These are phyloP conservation scores for Polydesmus complanatus DNA, from an alignment of 2,888 invertebrate species.

Conservation along the genomic window DNA sequence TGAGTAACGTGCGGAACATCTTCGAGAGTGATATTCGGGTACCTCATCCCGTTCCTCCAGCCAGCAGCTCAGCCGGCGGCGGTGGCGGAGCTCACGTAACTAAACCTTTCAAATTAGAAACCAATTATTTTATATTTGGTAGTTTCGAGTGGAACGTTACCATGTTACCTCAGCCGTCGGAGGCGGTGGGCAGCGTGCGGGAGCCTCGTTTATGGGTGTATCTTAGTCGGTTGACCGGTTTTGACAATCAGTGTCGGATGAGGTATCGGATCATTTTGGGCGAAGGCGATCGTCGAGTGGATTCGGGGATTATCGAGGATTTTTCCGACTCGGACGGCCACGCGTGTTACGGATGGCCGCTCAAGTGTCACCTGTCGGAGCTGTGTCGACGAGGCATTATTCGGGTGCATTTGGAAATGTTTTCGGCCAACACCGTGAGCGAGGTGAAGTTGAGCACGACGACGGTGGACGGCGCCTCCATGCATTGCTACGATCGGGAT, in stretches of 20 bases:
- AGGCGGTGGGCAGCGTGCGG: constrained; percentile 33
- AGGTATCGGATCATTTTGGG: constrained; percentile 49
- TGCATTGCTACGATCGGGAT: constrained; percentile 60
- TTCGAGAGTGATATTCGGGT: constrained; percentile 55
- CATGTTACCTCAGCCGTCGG: constrained; percentile 38
- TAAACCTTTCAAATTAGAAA: constrained; percentile 37
- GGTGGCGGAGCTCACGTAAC: not conserved
- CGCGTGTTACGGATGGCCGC: constrained; percentile 51
- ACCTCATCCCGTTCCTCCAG: constrained; percentile 36
- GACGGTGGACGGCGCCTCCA: constrained; percentile 30
- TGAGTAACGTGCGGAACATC: constrained; percentile 58
- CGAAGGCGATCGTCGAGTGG: constrained; percentile 49
- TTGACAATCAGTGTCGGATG: constrained; percentile 63
- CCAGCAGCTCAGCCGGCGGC: constrained; percentile 19
- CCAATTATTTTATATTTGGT: constrained; percentile 59
- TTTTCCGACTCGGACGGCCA: constrained; percentile 55
- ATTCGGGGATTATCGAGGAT: constrained; percentile 55
- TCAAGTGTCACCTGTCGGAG: constrained; percentile 46
- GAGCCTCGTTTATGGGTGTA: constrained; percentile 28
- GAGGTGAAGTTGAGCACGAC: constrained; percentile 36
- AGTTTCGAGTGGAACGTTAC: constrained; percentile 66
- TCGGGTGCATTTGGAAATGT: constrained; percentile 56
- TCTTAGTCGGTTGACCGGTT: constrained; percentile 59
- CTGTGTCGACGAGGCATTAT: constrained; percentile 39
- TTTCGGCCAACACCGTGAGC: constrained; percentile 54